Base-by-base conservation (phyloP, 1,140 invertebrate species). In the Orchestia grillus region DNA sequence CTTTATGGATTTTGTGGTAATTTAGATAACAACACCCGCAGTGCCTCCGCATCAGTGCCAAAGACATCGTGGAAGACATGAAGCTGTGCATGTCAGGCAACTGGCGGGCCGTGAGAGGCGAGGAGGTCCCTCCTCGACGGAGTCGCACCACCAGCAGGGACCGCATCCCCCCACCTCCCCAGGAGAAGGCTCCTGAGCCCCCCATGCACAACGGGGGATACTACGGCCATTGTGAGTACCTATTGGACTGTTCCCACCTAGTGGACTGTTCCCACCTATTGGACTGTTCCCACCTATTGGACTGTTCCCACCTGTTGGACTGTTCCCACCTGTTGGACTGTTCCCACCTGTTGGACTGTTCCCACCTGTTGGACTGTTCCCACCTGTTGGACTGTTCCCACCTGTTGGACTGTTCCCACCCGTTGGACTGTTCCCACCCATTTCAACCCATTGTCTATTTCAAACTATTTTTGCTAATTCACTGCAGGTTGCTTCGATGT, bases 31-130 rank as follows among this genome's bases (percentile, higher is more conserved):
- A n/a, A n/a, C n/a, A 90, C 88, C 96, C 97, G 40, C 97, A 98
- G 98, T 98, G 98, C 97, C 98, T 98, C 97, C 98, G 98, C 97
- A 98, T 98, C 95, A 98, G 98, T 96, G 98, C 99, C n/a, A 98
- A 99, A 97, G 98, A 99, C 96, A 97, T 99, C 96, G 99, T 99
- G 23, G 98, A 99, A 97, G 99, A 99, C 97, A 98, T 99, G 96
- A 98, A 99, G 97, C 98, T 98, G 97, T 97, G 98, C 96, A 98
- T 98, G 97, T 98, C 98, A 97, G 99, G 98, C 19, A 91, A 92
- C 62, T 97, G 98, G 62, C 97, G 98, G 6, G 98, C 98, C 40
- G 96, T 96, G 36, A 96, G 97, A 95, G 96, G 97, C 42, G 92
- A 94, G 44, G 44, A 44, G 3, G 41, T 44, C 3, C 92, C 92